A percentile compares a stretch with the other conserved stretches of the same genome.
phyloP scores from a whole-genome alignment of 2,888 invertebrate genomes.

The Cryptocephalus moraei region DNA sequence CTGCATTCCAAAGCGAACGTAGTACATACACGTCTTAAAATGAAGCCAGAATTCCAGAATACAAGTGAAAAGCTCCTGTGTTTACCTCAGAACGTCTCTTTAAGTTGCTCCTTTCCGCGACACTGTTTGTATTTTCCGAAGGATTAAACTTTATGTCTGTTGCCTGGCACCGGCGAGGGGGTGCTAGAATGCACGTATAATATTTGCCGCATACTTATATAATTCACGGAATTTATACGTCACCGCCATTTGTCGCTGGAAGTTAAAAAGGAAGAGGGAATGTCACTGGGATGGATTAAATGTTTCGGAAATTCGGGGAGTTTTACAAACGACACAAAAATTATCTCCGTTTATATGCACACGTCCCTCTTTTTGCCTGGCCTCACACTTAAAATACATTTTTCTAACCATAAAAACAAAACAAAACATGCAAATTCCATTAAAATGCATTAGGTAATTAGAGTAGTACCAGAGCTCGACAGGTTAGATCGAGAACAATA shows the following conservation, averaged over 20 bases:
- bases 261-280: conserved; percentile 4
- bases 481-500: too few species aligned
- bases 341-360: too few species aligned
- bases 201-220: conserved; percentile 11
- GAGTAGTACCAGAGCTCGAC: too few species aligned
- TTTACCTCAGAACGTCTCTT: conserved; percentile 5
- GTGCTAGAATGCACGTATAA: conserved; percentile 9
- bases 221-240: conserved; percentile 8
- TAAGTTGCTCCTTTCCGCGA: conserved; percentile 5
- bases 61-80: conserved; percentile 5
- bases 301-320: conserved; percentile 5
- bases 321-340: too few species aligned
- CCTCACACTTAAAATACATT: too few species aligned
- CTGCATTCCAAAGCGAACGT: background rate
- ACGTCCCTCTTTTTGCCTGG: too few species aligned
- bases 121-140: conserved; percentile 15
- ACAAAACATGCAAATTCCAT: too few species aligned
- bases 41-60: background rate
- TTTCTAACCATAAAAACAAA: too few species aligned
- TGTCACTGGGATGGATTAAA: conserved; percentile 1
- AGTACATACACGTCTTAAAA: too few species aligned
- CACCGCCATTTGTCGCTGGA: conserved; percentile 5
- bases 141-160: conserved; percentile 17
- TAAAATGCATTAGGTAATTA: too few species aligned
- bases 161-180: conserved; percentile 5